phyloP scores from a whole-genome alignment of 2,797 vertebrate species.

The Syndactyla subalaris region DNA sequence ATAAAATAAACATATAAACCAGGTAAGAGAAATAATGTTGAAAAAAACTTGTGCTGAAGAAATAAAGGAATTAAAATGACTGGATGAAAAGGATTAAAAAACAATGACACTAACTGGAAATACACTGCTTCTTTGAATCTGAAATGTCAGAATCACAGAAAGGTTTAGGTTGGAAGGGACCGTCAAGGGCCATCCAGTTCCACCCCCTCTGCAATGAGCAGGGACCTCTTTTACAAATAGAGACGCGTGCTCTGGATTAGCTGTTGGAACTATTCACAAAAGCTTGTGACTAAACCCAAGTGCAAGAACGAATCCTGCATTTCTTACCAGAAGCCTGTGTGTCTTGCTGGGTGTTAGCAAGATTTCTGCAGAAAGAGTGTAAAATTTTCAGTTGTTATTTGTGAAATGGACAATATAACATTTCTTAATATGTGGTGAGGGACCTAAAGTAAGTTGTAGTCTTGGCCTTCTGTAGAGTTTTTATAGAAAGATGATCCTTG shows the following conservation, averaged over 20 bases:
- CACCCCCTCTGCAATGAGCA: accelerated
- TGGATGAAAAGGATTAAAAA: background rate
- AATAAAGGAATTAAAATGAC: background rate
- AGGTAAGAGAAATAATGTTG: background rate
- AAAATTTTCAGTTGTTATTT: background rate
- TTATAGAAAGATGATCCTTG: background rate
- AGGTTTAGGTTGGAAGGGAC: background rate
- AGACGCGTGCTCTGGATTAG: accelerated
- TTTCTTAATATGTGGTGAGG: background rate
- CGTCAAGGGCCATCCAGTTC: background rate
- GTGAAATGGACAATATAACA: background rate
- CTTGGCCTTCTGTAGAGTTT: background rate
- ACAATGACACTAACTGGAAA: background rate
- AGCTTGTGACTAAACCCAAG: background rate
- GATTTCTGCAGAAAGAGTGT: background rate
- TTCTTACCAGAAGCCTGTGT: background rate
- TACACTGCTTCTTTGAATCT: background rate
- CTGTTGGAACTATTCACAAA: background rate
- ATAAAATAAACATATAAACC: background rate
- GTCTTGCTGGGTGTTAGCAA: background rate
- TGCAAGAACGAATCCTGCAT: background rate
- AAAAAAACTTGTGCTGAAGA: background rate
- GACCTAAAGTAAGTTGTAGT: background rate
- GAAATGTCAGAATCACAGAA: background rate
- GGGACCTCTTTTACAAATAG: background rate